These are phyloP conservation scores for Alces alces DNA, from an alignment of 2,113 vertebrate species.

Conservation along the genomic window DNA sequence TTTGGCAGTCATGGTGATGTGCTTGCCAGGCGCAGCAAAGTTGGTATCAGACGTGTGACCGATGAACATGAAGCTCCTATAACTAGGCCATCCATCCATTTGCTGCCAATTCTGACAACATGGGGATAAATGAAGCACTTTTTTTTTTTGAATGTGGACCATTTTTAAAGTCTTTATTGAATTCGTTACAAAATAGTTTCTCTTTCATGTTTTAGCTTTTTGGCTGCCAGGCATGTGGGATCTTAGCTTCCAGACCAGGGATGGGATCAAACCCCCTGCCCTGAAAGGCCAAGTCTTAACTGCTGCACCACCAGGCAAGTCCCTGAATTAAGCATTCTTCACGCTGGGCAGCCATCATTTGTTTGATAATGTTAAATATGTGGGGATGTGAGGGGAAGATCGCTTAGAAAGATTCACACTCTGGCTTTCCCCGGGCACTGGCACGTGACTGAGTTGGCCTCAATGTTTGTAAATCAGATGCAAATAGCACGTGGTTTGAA, in stretches of 20 bases:
- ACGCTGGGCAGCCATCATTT: rapidly evolving
- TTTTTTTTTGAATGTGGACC: background rate
- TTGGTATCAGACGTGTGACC: background rate
- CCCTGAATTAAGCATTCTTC: background rate
- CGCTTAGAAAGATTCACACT: background rate
- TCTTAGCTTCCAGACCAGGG: background rate
- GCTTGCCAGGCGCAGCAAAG: background rate
- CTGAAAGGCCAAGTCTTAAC: background rate
- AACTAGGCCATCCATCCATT: background rate
- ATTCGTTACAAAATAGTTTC: background rate
- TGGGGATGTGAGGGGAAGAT: background rate
- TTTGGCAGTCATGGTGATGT: conserved; percentile 8
- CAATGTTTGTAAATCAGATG: background rate
- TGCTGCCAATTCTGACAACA: background rate
- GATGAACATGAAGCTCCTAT: background rate
- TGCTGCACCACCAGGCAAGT: background rate
- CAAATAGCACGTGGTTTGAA: background rate
- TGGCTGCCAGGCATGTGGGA: background rate
- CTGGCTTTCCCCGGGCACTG: background rate
- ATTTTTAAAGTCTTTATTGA: background rate
- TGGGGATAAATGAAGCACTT: background rate
- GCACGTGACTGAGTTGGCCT: background rate
- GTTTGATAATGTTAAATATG: background rate
- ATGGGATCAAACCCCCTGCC: background rate
- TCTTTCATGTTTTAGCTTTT: background rate